Evolutionary conservation across 1,140 invertebrate species (phyloP), one percentile per base, ranked within the genome.

Genomic region (Drosophila bocki): DNA sequence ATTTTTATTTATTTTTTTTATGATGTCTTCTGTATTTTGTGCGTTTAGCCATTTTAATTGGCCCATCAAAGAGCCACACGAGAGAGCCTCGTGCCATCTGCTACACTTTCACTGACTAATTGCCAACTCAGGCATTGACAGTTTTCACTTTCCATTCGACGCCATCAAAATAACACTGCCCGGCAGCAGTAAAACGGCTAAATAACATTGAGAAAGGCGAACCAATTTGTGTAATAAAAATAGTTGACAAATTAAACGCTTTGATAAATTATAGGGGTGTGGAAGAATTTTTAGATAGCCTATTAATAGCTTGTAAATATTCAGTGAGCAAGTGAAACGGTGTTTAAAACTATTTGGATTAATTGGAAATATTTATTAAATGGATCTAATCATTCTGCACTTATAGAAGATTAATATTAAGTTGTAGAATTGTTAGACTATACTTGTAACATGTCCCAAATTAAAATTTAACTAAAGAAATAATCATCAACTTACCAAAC

Each of bases 41-140:
- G 68, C 47, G 58, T 33, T 68, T 68, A 54, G 69, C 45, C 77
- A 80, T 50, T 80, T 80, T 80, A 75, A 80, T 80, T 80, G 71
- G 62, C 57, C 42, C 47, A 48, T 56, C 48, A 57, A 51, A 61
- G 51, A 32, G 35, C 15, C n/a, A 9, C 22, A 33, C 35, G 29
- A 39, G 50, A 33, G 37, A 61, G 37, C 57, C 64, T 57, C 42
- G 75, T 78, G 67, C 59, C 64, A 70, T 75, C 65, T 76, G 79
- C 61, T 82, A 72, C 79, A 82, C 79, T 82, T 82, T 82, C 79
- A 78, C 79, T 82, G 79, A 82, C 79, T 82, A 82, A 82, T 82
- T 82, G 80, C 74, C 61, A 65, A 57, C 47, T 63, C 74, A 72
- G 68, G 79, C 79, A 76, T 59, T 78, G 79, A 82, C 79, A 82